Base-by-base conservation (phyloP, 1,140 invertebrate genomes). In the Trichonephila inaurata region DNA sequence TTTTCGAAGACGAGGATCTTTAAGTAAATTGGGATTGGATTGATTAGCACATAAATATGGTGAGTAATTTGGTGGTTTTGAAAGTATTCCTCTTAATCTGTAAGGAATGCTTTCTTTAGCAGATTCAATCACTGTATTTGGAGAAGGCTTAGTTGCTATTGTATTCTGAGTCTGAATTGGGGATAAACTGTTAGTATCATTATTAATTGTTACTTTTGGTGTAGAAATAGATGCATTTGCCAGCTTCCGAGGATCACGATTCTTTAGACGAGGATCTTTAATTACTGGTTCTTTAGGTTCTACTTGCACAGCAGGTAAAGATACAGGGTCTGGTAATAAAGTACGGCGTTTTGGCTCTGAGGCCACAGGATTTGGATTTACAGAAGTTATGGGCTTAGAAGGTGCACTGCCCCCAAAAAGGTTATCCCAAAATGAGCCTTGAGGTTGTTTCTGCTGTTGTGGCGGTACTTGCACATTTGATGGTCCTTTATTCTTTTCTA, bases 1-100 rank as follows among this genome's bases (percentile, higher is more conserved):
- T 82, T 94, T 95, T 21, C 94, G 88, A 61, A 95, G 77, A 18
- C 95, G 94, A 21, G 95, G 95, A 94, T 95, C 95, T 81, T 94
- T 94, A 10, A 94, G 92, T 8, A 95, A 60, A 24, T 88, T 93
- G 16, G 81, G 69, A 91, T 95, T 94, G 12, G 66, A 85, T 8
- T 94, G 91, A 94, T 89, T 94, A 12, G 69, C 82, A 44, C 33
- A 19, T 24, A 94, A 58, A 82, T 94, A 94, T 7, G 86, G 69
- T 24, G 93, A 94, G 72, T 95, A 95, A 86, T 95, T 94, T 16
- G 94, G 94, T 5, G 85, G 86, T 24, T 64, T 64, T 28, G 92
- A 66, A 24, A 58, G 62, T 10, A 95, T 82, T 40, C 83, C 19
- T 24, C 86, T 72, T 7, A 95, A 77, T 60, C 86, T 92, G 66